phyloP scores from a whole-genome alignment of 2,888 invertebrate genomes.

The Conomelus anceps region DNA sequence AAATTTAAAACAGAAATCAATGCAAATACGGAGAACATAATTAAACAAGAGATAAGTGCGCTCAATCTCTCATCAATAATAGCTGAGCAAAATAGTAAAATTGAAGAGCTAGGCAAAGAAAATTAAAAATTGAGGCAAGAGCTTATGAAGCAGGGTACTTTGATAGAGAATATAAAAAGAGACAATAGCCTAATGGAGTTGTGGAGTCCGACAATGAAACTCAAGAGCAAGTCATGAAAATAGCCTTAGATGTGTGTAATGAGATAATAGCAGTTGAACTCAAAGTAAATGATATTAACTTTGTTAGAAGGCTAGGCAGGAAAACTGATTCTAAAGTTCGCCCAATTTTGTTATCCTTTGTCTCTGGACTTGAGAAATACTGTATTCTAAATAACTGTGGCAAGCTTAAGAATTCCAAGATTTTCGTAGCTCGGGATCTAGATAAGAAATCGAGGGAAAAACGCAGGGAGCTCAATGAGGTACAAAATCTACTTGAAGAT shows the following conservation, averaged over 20 bases:
- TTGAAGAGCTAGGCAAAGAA: too few species aligned
- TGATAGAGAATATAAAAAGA: background rate
- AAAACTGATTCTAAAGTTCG: background rate
- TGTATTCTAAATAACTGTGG: background rate
- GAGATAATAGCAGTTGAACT: background rate
- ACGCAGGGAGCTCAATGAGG: too few species aligned
- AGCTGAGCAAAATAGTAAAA: background rate
- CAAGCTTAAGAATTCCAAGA: background rate
- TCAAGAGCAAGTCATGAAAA: background rate
- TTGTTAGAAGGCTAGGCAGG: background rate
- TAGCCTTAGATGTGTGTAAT: background rate
- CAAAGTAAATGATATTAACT: background rate
- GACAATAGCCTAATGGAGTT: background rate
- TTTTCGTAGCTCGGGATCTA: background rate
- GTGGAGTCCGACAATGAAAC: background rate
- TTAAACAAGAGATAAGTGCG: background rate
- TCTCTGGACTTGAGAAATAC: background rate
- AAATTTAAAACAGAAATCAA: background rate
- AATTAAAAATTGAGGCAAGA: background rate
- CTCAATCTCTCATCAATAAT: background rate
- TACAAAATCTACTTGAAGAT: too few species aligned
- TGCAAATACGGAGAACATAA: too few species aligned
- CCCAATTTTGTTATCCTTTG: background rate
- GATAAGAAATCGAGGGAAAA: too few species aligned
- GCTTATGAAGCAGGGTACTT: background rate